Evolutionary conservation across 2,888 invertebrate genomes (phyloP), one percentile per base, ranked within the genome.

Genomic region (Exephanes ischioxanthus): DNA sequence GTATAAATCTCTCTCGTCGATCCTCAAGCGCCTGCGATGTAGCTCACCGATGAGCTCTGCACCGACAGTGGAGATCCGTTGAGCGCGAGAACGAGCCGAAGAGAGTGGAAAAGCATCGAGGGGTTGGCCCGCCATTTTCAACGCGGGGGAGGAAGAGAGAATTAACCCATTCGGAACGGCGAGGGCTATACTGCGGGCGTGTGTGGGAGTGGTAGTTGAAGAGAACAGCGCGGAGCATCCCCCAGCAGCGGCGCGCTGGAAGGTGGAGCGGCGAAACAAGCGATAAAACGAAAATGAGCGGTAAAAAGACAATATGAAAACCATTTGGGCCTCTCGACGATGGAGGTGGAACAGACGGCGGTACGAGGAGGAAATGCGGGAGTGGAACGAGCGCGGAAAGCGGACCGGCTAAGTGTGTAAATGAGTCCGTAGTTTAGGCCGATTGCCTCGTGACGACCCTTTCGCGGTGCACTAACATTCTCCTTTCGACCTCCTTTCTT

Each of bases 271-370:
- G 88, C 91, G 91, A 93, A 94, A 94, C 93, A 93, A 93, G 93
- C 94, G 91, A 93, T 94, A 94, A 94, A 94, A 92, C 91, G 93
- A 93, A 92, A 94, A 93, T 91, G 94, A 93, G 93, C 93, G 93
- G 91, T 93, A 92, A 94, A 94, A 93, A 93, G 94, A 93, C 93
- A 93, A 93, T 94, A 93, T 93, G 93, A 93, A 93, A 94, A 92
- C 93, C 91, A 93, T 93, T 94, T 90, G 90, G 88, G 84, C 85
- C 85, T 81, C 80, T 86, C 70, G 76, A 80, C 81, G 83, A 80
- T 22, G 67, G 73, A 86, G 89, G 89, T 83, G 89, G 77, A 79
- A 88, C 53, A 51, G 78, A 68, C 67, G 55, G 82, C 81, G 53
- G 53, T 61, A n/a, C n/a, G n/a, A 72, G 71, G 71, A 75, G 78